phyloP scores from a whole-genome alignment of 2,888 invertebrate genomes.

The Plemyria rubiginata region DNA sequence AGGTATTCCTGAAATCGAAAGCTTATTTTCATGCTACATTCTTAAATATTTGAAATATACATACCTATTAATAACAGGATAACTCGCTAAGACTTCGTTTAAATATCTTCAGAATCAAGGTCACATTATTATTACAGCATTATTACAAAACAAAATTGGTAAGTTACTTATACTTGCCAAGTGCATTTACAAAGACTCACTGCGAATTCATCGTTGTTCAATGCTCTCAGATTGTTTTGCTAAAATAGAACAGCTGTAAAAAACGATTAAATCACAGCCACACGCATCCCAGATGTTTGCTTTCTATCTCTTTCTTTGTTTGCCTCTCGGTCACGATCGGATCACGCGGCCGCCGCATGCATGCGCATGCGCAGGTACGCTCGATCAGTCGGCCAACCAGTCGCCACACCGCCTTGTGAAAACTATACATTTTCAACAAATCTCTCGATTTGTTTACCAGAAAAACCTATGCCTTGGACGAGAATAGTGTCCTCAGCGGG shows the following conservation, averaged over 20 bases:
- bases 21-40: no score
- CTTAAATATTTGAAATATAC: no score
- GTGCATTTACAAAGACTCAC: constrained; percentile 23
- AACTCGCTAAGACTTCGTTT: background rate
- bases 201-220: constrained; percentile 27
- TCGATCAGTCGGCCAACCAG: constrained; percentile 46
- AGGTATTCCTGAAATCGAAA: no score
- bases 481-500: constrained; percentile 19
- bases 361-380: constrained; percentile 46
- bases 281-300: constrained; percentile 64
- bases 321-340: constrained; percentile 41
- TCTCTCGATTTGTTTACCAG: constrained; percentile 33
- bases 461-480: constrained; percentile 13
- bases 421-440: constrained; percentile 37
- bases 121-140: constrained; percentile 20
- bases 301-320: constrained; percentile 51
- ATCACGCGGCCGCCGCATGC: constrained; percentile 58
- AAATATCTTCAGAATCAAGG: constrained; percentile 4
- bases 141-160: constrained; percentile 9
- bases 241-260: constrained; percentile 45
- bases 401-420: constrained; percentile 38
- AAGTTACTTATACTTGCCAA: constrained; percentile 12
- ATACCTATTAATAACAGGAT: no score
- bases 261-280: constrained; percentile 51
- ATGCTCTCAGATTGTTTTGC: constrained; percentile 30